These are phyloP conservation scores for Meandrusa payeni DNA, from an alignment of 2,888 invertebrate genomes.

Conservation along the genomic window DNA sequence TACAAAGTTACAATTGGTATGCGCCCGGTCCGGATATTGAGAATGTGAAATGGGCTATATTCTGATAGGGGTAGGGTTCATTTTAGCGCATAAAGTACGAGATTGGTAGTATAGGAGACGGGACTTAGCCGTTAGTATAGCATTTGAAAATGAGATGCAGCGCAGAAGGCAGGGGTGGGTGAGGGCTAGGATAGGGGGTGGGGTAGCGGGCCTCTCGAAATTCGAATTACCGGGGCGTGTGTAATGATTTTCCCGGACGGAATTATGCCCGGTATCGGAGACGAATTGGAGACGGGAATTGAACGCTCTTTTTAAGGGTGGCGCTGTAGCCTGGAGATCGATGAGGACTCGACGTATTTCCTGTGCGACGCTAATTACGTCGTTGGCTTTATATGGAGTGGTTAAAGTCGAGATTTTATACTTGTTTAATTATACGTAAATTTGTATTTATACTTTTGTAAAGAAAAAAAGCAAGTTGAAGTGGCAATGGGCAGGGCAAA, in stretches of 20 bases:
- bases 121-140: conserved; percentile 57
- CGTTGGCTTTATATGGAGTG: conserved; percentile 11
- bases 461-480: no score
- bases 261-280: conserved; percentile 74
- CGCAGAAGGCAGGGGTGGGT: conserved; percentile 48
- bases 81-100: conserved; percentile 44
- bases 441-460: no score
- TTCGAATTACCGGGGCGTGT: conserved; percentile 79
- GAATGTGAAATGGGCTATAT: conserved; percentile 46
- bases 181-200: conserved; percentile 30
- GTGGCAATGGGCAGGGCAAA: no score
- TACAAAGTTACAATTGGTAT: conserved; percentile 67
- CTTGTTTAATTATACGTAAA: no score
- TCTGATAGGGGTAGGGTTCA: conserved; percentile 46
- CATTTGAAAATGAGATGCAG: conserved; percentile 80
- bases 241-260: conserved; percentile 79
- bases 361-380: conserved; percentile 22
- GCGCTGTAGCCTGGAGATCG: conserved; percentile 34
- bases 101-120: conserved; percentile 51
- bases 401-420: conserved; percentile 1
- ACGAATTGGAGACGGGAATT: conserved; percentile 51
- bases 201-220: conserved; percentile 60
- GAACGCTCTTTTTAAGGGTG: conserved; percentile 48
- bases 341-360: conserved; percentile 30
- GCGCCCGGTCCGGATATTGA: conserved; percentile 32